Percentiles rank a stretch among this genome's conserved stretches.
These are phyloP conservation scores for Chaitophorus viminalis DNA, from an alignment of 2,888 invertebrate genomes.

Conservation along the genomic window DNA sequence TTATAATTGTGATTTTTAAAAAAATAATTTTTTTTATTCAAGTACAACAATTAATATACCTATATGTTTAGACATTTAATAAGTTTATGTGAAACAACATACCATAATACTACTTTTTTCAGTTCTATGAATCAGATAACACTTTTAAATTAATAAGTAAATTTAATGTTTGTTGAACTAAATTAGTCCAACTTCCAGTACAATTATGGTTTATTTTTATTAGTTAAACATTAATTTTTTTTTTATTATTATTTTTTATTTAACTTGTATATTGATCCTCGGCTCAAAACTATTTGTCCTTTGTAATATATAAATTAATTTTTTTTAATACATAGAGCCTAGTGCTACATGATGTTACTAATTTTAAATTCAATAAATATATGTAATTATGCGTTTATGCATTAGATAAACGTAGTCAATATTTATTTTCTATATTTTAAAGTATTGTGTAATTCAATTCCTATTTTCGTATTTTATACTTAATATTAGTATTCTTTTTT, in stretches of 20 bases:
- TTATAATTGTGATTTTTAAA: conserved; percentile 47
- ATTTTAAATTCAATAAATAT: not conserved
- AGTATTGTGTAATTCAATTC: conserved; percentile 60
- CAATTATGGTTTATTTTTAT: conserved; percentile 26
- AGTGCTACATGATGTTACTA: conserved; percentile 27
- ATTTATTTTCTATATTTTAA: conserved; percentile 48
- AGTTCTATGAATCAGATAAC: not conserved
- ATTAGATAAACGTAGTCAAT: conserved; percentile 18
- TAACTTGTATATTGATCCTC: not conserved
- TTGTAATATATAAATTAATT: conserved; percentile 31
- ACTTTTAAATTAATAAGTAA: not conserved
- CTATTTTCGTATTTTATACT: conserved; percentile 56
- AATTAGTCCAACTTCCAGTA: conserved; percentile 19
- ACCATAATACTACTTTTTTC: conserved; percentile 35
- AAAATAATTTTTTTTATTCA: conserved; percentile 1
- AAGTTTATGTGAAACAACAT: conserved; percentile 5
- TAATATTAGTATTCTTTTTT: conserved; percentile 27
- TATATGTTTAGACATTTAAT: not conserved
- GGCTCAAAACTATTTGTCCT: conserved; percentile 34
- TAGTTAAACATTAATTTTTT: not conserved
- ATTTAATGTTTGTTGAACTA: conserved; percentile 13
- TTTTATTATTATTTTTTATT: not conserved
- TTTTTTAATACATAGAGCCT: not conserved
- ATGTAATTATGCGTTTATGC: conserved; percentile 28
- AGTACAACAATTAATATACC: conserved; percentile 6